phyloP scores from a whole-genome alignment of 2,797 vertebrate genomes.

The Eulemur coronatus region DNA sequence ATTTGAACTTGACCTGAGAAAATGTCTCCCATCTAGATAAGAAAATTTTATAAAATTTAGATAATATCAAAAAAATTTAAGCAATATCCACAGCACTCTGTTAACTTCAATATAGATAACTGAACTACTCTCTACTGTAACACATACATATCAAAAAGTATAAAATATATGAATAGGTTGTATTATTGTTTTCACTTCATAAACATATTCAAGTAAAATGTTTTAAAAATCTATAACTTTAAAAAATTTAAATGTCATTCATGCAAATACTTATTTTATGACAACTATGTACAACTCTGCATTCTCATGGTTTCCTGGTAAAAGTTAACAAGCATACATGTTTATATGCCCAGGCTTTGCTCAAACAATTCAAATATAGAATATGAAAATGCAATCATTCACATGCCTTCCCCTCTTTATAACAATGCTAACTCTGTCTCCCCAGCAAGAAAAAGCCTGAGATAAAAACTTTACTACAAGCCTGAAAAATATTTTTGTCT shows the following conservation, averaged over 20 bases:
- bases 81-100: not conserved
- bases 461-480: not conserved
- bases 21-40: not conserved
- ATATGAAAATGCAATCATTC: not conserved
- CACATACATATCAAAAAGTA: not conserved
- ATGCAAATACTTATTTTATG: not conserved
- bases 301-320: not conserved
- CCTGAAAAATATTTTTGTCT: not conserved
- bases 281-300: not conserved
- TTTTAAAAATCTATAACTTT: not conserved
- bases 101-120: not conserved
- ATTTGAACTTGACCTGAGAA: not conserved
- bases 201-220: constrained; percentile 7
- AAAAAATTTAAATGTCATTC: not conserved
- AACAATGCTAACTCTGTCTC: not conserved
- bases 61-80: not conserved
- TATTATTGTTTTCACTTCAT: not conserved
- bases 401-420: not conserved
- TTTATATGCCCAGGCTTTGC: not conserved
- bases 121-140: not conserved
- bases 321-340: not conserved
- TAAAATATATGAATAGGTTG: not conserved
- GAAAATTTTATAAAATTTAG: not conserved
- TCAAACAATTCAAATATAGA: not conserved
- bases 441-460: not conserved